Evolutionary conservation across 2,888 invertebrate species (phyloP).

Genomic region (Lottia scabra): DNA sequence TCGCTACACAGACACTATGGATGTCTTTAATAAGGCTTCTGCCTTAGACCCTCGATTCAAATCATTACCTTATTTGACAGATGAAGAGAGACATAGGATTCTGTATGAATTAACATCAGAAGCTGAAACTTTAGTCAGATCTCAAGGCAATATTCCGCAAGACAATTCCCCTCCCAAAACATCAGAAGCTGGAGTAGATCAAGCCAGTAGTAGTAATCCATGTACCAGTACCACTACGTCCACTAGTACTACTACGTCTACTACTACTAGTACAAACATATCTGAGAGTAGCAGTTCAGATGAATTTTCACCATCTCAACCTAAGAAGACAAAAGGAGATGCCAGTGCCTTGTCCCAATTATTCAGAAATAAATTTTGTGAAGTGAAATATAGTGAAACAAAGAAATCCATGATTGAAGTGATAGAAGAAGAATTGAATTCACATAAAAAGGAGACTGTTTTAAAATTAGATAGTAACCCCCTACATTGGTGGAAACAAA

Average conservation of each 20-base stretch:
- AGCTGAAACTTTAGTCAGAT: neutral
- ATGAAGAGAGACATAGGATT: constrained; percentile 14
- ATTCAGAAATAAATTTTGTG: constrained; percentile 25
- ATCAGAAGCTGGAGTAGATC: too few relatives aligned
- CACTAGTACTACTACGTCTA: too few relatives aligned
- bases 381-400: constrained; percentile 18
- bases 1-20: neutral
- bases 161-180: too few relatives aligned
- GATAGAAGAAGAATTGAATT: constrained; percentile 19
- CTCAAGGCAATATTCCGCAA: too few relatives aligned
- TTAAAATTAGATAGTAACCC: constrained; percentile 20
- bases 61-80: neutral
- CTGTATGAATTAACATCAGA: constrained; percentile 10
- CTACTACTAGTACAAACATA: too few relatives aligned
- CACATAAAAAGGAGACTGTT: constrained; percentile 23
- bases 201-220: neutral
- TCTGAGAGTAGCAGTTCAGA: neutral
- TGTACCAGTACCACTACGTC: neutral
- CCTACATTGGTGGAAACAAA: constrained; percentile 23
- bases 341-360: constrained; percentile 1
- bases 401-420: constrained; percentile 18
- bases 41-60: constrained; percentile 25
- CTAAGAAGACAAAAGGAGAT: neutral
- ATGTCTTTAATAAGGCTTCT: constrained; percentile 10
- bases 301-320: neutral